phyloP scores from a whole-genome alignment of 2,888 invertebrate genomes.

The Timema podura region DNA sequence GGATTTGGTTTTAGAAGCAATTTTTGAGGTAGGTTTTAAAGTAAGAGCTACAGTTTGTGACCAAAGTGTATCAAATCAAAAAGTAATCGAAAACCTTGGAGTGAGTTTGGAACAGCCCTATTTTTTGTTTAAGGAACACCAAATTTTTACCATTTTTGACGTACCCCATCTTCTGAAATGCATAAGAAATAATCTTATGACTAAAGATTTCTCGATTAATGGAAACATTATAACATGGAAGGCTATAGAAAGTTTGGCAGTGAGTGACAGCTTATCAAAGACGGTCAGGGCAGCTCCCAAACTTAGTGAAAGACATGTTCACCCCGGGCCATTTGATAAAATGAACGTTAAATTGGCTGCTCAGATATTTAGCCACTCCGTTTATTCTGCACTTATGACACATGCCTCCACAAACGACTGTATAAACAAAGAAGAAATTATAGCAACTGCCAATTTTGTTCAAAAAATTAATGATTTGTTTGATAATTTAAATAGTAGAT shows the following conservation, averaged over 20 bases:
- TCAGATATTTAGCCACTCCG: conserved; percentile 35
- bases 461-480: conserved; percentile 11
- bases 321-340: conserved; percentile 34
- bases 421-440: background rate
- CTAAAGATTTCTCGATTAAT: conserved; percentile 27
- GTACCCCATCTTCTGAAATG: conserved; percentile 33
- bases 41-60: conserved; percentile 34
- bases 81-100: conserved; percentile 30
- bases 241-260: conserved; percentile 17
- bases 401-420: background rate
- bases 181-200: conserved; percentile 32
- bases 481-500: no score
- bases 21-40: no score
- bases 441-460: conserved; percentile 34
- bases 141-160: conserved; percentile 34
- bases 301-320: conserved; percentile 33
- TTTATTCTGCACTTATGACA: conserved; percentile 26
- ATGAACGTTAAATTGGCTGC: conserved; percentile 34
- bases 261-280: conserved; percentile 28
- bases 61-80: conserved; percentile 31
- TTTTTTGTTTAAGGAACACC: conserved; percentile 23
- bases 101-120: conserved; percentile 31
- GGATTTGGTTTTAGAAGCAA: conserved; percentile 31
- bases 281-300: conserved; percentile 33
- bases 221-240: conserved; percentile 27